Evolutionary conservation across 1,140 invertebrate genomes (phyloP).

Genomic region (Gonioctena quinquepunctata): DNA sequence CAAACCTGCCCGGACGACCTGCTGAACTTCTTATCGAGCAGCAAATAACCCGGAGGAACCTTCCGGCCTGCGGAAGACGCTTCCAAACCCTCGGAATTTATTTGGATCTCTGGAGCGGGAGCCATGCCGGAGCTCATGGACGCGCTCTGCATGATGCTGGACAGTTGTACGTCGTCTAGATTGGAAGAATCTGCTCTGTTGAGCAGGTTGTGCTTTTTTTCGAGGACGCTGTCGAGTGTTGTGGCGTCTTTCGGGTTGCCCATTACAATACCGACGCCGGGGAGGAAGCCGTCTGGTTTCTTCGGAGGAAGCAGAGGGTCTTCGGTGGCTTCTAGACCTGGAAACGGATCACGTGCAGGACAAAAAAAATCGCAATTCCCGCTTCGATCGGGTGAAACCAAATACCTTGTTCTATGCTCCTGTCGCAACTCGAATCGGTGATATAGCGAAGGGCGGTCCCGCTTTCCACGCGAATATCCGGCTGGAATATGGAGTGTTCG

Average conservation of each 20-base stretch:
- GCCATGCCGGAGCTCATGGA: constrained; percentile 51
- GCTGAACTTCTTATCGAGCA: constrained; percentile 65
- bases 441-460: constrained; percentile 6
- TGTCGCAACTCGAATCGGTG: constrained; percentile 20
- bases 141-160: constrained; percentile 62
- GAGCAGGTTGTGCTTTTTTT: constrained; percentile 56
- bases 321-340: constrained; percentile 45
- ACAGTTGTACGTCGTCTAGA: constrained; percentile 58
- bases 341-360: no score
- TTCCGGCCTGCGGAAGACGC: constrained; percentile 51
- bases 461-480: constrained; percentile 35
- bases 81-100: constrained; percentile 52
- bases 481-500: constrained; percentile 60
- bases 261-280: constrained; percentile 70
- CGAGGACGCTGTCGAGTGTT: constrained; percentile 38
- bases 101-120: constrained; percentile 69
- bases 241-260: constrained; percentile 46
- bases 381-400: no score
- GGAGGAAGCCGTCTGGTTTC: constrained; percentile 60
- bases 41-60: constrained; percentile 59
- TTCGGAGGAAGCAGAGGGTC: constrained; percentile 18
- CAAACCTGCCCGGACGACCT: constrained; percentile 72
- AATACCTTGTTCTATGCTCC: constrained; percentile 43
- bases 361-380: no score
- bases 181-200: constrained; percentile 51